These are phyloP conservation scores for Drosophila colorata DNA, from an alignment of 2,888 invertebrate genomes.

Conservation along the genomic window DNA sequence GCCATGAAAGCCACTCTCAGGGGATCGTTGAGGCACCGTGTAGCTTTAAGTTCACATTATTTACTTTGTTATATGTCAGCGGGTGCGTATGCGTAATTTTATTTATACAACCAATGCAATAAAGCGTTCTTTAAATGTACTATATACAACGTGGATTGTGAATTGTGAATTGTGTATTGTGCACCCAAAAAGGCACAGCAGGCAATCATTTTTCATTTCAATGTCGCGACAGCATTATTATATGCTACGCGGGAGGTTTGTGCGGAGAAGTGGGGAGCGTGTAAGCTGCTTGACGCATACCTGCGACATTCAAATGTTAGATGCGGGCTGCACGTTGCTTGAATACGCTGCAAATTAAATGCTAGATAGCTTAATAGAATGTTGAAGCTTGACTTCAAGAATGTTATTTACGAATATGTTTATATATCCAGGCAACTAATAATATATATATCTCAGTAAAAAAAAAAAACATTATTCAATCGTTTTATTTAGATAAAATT, in stretches of 20 bases:
- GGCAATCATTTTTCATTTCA: slow-evolving; percentile 68
- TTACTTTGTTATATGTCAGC: slow-evolving; percentile 17
- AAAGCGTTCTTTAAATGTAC: slow-evolving; percentile 38
- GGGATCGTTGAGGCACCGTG: slow-evolving; percentile 5
- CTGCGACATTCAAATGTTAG: slow-evolving; percentile 13
- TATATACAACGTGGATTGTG: slow-evolving; percentile 2
- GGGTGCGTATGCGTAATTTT: slow-evolving; percentile 55
- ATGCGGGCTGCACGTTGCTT: background rate
- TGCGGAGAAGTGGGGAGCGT: background rate
- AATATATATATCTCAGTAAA: no score
- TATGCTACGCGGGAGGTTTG: background rate
- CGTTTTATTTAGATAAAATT: no score
- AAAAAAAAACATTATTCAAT: no score
- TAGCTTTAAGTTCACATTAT: slow-evolving; percentile 37
- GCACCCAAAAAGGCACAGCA: slow-evolving; percentile 41
- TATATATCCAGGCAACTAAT: no score
- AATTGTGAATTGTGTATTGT: slow-evolving; percentile 43
- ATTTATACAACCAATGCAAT: slow-evolving; percentile 43
- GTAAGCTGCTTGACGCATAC: slow-evolving; percentile 25
- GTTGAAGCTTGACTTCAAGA: no score
- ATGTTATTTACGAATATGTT: no score
- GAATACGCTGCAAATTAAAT: slow-evolving; percentile 12
- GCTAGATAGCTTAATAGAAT: no score
- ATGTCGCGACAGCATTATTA: slow-evolving; percentile 53
- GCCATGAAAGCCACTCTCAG: slow-evolving; percentile 18